Conservation (phyloP, 2,113 vertebrate species). For the Antechinus flavipes region DNA sequence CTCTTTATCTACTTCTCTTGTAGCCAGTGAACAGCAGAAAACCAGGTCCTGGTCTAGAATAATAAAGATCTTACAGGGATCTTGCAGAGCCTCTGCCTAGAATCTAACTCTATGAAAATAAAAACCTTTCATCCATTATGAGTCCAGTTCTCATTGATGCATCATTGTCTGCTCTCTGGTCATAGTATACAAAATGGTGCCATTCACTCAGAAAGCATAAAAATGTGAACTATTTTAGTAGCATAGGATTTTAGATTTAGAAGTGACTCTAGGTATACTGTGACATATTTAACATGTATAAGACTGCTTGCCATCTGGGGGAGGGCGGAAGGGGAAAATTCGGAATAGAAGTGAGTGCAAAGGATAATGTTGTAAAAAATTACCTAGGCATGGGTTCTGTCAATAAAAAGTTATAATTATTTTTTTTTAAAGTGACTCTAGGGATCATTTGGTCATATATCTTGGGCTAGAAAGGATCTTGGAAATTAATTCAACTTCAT, state of each 20-base stretch:
- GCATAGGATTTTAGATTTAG: neutral
- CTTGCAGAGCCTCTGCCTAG: neutral
- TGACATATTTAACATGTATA: too few species aligned
- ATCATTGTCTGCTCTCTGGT: neutral
- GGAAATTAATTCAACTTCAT: neutral
- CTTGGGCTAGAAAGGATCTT: neutral
- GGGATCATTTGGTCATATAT: neutral
- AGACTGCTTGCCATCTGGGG: too few species aligned
- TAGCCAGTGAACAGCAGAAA: neutral
- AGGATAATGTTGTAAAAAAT: too few species aligned
- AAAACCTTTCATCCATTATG: neutral
- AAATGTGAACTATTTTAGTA: neutral
- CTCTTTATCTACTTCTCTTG: neutral
- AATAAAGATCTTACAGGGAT: neutral
- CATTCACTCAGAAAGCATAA: neutral
- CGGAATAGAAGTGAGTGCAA: too few species aligned
- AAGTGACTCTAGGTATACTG: neutral
- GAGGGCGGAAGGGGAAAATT: too few species aligned
- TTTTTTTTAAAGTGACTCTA: neutral
- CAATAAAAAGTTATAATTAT: too few species aligned
- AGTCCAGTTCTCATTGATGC: neutral
- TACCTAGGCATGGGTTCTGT: too few species aligned
- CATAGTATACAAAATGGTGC: neutral
- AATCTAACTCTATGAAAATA: neutral
- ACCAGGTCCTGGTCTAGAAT: neutral